Evolutionary conservation across 1,140 invertebrate genomes (phyloP).

Genomic region (Dendrolimus punctatus): DNA sequence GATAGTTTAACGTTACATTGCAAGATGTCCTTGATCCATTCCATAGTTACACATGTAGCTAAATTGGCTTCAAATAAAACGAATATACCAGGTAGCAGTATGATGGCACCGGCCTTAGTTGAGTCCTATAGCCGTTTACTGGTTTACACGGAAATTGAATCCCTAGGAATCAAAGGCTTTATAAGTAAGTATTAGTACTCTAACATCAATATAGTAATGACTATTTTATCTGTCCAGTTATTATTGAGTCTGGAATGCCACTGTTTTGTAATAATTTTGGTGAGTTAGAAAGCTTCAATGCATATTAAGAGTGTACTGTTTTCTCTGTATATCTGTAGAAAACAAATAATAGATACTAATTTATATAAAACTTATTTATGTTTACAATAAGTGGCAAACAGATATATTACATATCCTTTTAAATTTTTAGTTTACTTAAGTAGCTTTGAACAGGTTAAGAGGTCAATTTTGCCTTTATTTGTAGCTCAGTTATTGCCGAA

Average conservation of each 20-base stretch:
- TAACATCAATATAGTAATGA: neutral
- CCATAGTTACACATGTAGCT: constrained; percentile 91
- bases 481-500: constrained; percentile 88
- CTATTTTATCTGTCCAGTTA: neutral
- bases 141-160: constrained; percentile 98
- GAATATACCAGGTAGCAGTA: constrained; percentile 74
- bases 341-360: too few species aligned
- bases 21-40: constrained; percentile 98
- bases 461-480: constrained; percentile 28
- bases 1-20: constrained; percentile 97
- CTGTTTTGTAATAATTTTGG: neutral
- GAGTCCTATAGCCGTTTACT: constrained; percentile 95
- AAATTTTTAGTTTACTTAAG: too few species aligned
- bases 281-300: too few species aligned
- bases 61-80: constrained; percentile 91
- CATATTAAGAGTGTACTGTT: too few species aligned
- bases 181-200: constrained; percentile 80
- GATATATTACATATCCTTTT: too few species aligned
- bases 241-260: neutral
- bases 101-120: constrained; percentile 91
- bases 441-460: too few species aligned
- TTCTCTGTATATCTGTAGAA: too few species aligned
- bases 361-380: too few species aligned
- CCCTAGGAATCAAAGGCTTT: constrained; percentile 96
- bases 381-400: too few species aligned